Evolutionary conservation across 2,113 vertebrate genomes (phyloP), one percentile per base, ranked within the genome.

Genomic region (Collichthys lucidus): DNA sequence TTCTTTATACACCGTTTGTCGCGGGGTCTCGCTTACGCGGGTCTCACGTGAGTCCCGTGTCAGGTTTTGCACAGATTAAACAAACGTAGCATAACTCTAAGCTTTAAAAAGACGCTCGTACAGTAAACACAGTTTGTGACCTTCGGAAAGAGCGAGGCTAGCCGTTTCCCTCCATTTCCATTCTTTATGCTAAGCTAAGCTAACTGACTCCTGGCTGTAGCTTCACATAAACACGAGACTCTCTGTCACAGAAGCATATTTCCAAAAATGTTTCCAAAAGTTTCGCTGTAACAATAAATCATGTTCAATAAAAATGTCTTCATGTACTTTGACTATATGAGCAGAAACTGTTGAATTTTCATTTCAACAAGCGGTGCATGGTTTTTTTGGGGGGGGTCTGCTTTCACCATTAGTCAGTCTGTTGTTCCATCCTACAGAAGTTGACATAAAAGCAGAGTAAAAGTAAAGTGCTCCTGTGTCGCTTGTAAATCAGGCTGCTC

Each of bases 401-500:
- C 61, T 92, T 90, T 90, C 15, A 10, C 78, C 86, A 92, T 92
- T 80, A 90, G 63, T 74, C 78, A 19, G 49, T 4, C 2, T 77
- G 78, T 85, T 83, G 79, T 73, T 88, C 70, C 79, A 55, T 81
- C 77, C 72, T 31, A 57, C 64, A 72, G 57, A 80, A 80, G 17
- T 19, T 3, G 68, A 88, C 86, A 75, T 79, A 65, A 89, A 83
- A 85, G 80, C 52, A 24, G 57, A 67, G 77, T 70, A 68, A 83
- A 79, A 87, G 77, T 4, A 3, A 86, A 92, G 82, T 80, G 80
- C 61, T 90, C 91, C 85, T 82, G 67, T 1, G 75, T 56, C 67
- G 79, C 84, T 63, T 29, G 50, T 93, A 92, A 93, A 93, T 89
- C 89, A 88, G 66, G 17, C 47, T 73, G 47, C 56, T 66, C n/a